Conservation (phyloP, 2,113 vertebrate genomes). For the Heteronetta atricapilla region DNA sequence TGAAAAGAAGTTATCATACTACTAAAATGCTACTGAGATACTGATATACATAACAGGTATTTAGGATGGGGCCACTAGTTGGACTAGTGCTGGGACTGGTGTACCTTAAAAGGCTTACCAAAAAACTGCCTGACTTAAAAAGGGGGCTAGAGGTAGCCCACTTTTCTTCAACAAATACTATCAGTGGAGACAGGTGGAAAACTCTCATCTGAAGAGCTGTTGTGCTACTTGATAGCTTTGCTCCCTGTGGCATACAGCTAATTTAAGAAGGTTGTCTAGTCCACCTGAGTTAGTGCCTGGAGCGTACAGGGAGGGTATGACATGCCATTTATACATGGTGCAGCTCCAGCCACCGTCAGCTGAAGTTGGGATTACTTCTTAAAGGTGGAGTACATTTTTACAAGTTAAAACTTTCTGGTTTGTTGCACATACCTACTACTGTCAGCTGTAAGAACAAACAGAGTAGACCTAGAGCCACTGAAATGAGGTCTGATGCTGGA, state of each 20-base stretch:
- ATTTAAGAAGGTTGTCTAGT: not conserved
- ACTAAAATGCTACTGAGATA: not conserved
- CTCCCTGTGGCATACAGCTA: rapidly evolving
- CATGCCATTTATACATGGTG: not conserved
- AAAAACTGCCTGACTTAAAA: not conserved
- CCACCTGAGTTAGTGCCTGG: not conserved
- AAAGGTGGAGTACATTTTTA: not conserved
- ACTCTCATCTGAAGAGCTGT: not conserved
- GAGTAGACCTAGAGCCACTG: not conserved
- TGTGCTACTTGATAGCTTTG: not conserved
- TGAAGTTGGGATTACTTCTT: not conserved
- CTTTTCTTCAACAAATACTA: not conserved
- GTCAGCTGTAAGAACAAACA: not conserved
- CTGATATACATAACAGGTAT: not conserved
- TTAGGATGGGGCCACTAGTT: not conserved
- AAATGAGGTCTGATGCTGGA: not conserved
- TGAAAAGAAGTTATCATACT: not conserved
- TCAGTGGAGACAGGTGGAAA: not conserved
- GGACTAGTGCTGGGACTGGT: not conserved
- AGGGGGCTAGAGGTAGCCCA: rapidly evolving
- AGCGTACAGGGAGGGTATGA: not conserved
- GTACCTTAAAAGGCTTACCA: not conserved
- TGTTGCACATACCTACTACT: not conserved
- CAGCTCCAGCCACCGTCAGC: not conserved
- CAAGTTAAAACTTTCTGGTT: not conserved